A percentile compares a stretch with the other conserved stretches of the same genome.
These are phyloP conservation scores for Synanthedon myopaeformis DNA, from an alignment of 2,888 invertebrate species.

Conservation along the genomic window DNA sequence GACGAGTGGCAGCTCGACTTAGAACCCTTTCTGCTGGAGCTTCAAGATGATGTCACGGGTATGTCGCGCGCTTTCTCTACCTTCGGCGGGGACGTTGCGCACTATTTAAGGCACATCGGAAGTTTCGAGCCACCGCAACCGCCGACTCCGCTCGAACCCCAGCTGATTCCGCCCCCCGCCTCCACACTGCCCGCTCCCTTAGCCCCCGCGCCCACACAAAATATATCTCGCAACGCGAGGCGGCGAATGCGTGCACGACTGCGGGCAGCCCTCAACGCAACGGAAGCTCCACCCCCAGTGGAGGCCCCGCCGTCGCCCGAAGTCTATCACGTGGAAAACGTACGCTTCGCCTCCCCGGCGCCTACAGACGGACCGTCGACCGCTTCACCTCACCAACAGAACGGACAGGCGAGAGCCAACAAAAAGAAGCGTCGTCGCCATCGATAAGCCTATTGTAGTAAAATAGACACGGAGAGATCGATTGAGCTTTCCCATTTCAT, in stretches of 20 bases:
- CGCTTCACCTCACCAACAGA: conserved; percentile 15
- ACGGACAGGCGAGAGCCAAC: conserved; percentile 22
- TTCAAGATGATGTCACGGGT: conserved; percentile 45
- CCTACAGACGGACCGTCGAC: conserved; percentile 22
- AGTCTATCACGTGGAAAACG: conserved; percentile 3
- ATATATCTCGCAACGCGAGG: conserved; percentile 44
- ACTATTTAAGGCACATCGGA: too few species aligned
- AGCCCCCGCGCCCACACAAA: conserved; percentile 1
- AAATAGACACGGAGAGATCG: too few species aligned
- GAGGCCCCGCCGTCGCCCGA: conserved; percentile 4
- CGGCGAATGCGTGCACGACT: conserved; percentile 45
- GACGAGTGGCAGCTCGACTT: conserved; percentile 16
- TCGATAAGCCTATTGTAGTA: conserved; percentile 20
- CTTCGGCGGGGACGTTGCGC: conserved; percentile 20
- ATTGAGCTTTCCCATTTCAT: too few species aligned
- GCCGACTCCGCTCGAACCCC: not conserved
- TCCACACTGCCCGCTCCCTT: not conserved
- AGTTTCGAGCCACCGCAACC: not conserved
- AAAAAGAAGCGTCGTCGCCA: conserved; percentile 54
- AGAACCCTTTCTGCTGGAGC: conserved; percentile 40
- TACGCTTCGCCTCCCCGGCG: conserved; percentile 4
- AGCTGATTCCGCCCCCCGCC: not conserved
- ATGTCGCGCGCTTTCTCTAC: conserved; percentile 47
- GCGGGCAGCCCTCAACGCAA: conserved; percentile 32
- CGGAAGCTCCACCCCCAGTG: conserved; percentile 14